Percentiles rank a stretch among this genome's conserved stretches.
phyloP scores from a whole-genome alignment of 2,888 invertebrate genomes.

The Therioaphis trifolii region DNA sequence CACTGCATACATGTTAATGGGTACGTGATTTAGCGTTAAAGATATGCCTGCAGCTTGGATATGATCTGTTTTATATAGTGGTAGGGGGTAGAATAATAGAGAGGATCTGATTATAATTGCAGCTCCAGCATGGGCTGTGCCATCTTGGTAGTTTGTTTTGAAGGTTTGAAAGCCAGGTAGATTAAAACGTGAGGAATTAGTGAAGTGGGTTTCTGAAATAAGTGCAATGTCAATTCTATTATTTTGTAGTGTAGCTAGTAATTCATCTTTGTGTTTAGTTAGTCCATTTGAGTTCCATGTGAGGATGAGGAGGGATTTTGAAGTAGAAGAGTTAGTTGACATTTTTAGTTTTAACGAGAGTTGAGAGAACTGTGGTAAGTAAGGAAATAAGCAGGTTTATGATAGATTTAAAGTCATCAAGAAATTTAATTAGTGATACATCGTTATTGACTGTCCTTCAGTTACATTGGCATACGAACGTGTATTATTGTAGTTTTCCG shows the following conservation, averaged over 20 bases:
- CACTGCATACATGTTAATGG: not conserved
- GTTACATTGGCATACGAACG: constrained; percentile 1
- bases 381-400: too few relatives aligned
- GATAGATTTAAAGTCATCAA: too few relatives aligned
- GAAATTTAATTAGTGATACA: not conserved
- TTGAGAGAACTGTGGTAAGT: too few relatives aligned
- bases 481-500: not conserved
- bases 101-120: not conserved
- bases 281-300: too few relatives aligned
- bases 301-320: too few relatives aligned
- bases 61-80: not conserved
- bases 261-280: constrained; percentile 4
- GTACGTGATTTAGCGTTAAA: not conserved
- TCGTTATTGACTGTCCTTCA: not conserved
- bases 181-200: constrained; percentile 17
- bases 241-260: constrained; percentile 7
- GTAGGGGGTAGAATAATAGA: not conserved
- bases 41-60: not conserved
- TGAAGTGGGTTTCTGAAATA: constrained; percentile 13
- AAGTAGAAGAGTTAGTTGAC: too few relatives aligned
- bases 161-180: constrained; percentile 23
- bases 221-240: not conserved
- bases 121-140: not conserved
- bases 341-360: too few relatives aligned
- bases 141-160: constrained; percentile 24